Conservation (phyloP, 2,888 invertebrate genomes). For the Tinea trinotella region DNA sequence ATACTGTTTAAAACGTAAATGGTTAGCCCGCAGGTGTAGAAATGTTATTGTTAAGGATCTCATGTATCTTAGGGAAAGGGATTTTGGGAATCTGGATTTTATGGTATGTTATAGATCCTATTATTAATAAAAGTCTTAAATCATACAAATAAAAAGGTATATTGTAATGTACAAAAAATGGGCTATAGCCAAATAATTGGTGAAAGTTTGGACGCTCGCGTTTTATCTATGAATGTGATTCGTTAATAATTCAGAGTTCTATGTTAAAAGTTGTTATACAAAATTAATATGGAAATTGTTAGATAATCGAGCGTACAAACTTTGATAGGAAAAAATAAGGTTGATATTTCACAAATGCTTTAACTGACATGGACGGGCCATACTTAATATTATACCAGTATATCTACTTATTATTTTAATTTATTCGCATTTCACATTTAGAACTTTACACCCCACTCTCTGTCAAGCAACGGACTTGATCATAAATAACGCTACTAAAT, state of each 20-base stretch:
- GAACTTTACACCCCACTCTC: too few relatives aligned
- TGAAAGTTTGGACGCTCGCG: not conserved
- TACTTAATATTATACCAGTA: too few relatives aligned
- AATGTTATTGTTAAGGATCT: constrained; percentile 71
- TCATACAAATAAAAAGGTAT: not conserved
- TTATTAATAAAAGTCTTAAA: constrained; percentile 5
- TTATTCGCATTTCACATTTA: too few relatives aligned
- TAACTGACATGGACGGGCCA: too few relatives aligned
- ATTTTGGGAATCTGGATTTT: constrained; percentile 60
- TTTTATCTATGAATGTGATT: not conserved
- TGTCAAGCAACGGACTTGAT: too few relatives aligned
- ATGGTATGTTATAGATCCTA: constrained; percentile 10
- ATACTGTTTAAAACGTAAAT: too few relatives aligned
- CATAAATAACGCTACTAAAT: too few relatives aligned
- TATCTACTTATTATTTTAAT: too few relatives aligned
- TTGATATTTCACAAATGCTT: too few relatives aligned
- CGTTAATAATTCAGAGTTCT: not conserved
- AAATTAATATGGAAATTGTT: not conserved
- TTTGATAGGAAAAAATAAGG: too few relatives aligned
- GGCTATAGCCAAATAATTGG: constrained; percentile 6
- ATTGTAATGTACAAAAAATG: constrained; percentile 1
- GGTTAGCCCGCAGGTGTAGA: too few relatives aligned
- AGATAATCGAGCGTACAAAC: not conserved
- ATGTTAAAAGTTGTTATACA: not conserved
- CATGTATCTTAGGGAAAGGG: constrained; percentile 52